Conservation (phyloP, 2,797 vertebrate species). For the Pangasius mekongensis region DNA sequence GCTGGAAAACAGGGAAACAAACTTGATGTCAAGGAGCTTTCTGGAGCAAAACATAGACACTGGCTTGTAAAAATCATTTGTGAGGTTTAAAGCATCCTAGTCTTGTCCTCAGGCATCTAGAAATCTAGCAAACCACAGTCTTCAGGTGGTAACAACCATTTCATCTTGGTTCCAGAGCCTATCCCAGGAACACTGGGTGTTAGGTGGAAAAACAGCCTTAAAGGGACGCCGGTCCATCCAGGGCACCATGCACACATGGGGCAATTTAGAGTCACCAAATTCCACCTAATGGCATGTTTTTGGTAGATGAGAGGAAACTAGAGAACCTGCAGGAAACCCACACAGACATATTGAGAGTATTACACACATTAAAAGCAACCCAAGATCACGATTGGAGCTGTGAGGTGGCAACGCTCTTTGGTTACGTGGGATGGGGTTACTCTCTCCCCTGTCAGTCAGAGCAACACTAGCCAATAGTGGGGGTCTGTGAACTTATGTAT, state of each 20-base stretch:
- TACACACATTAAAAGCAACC: not conserved
- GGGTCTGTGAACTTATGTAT: too few species aligned
- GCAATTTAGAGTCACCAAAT: not conserved
- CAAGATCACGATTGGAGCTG: not conserved
- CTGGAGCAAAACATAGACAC: not conserved
- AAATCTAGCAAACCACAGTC: not conserved
- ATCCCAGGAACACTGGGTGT: not conserved
- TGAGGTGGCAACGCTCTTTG: not conserved
- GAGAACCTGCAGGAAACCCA: not conserved
- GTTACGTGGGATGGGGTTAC: not conserved
- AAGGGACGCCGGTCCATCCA: not conserved
- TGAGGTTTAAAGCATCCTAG: not conserved
- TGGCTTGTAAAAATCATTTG: conserved; percentile 6
- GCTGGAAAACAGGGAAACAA: not conserved
- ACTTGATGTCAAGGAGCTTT: conserved; percentile 7
- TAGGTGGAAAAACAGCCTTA: not conserved
- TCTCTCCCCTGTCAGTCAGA: not conserved
- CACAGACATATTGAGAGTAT: not conserved
- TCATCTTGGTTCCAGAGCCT: not conserved
- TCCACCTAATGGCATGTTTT: not conserved
- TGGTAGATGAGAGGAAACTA: not conserved
- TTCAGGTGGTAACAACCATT: not conserved
- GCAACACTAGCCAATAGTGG: not conserved
- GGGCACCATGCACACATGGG: not conserved
- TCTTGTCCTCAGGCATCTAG: not conserved